Evolutionary conservation across 2,797 vertebrate genomes (phyloP), one percentile per base, ranked within the genome.

Genomic region (Balearica regulorum): DNA sequence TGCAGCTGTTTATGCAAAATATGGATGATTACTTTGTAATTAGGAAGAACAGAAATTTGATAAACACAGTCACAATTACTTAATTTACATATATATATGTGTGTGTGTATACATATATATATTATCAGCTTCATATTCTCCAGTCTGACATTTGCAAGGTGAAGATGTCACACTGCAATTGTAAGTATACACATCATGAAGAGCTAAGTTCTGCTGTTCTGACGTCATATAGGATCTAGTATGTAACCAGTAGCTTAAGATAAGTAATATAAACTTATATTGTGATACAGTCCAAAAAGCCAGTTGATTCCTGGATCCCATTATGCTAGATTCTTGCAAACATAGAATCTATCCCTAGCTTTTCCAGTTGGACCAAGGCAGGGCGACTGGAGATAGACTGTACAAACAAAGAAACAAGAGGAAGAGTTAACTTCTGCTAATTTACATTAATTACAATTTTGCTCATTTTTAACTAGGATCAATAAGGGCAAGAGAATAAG

Each of bases 1-100:
- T 83, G n/a, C 33, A 90, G 14, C 29, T 80, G 20, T 53, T 96
- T 92, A 91, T 81, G 82, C 18, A 93, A 93, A 96, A 91, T 75
- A 55, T 0, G 4, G 51, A 58, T 83, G 65, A 92, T n/a, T 20
- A 77, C 37, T 89, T 95, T 81, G 55, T 91, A 87, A 94, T 81
- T 94, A 79, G 76, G 66, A 82, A 70, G 44, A 69, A 64, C 46
- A 70, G 41, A 76, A 94, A 78, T 75, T 75, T 92, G 43, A 75
- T 90, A 82, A 90, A 60, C 37, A 53, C 13, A 64, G 10, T 33
- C 73, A 89, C 31, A 92, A 70, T 78, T 87, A 54, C 22, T 90
- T 89, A 13, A 80, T 92, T 83, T 89, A 31, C 37, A 61, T 54
- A 49, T 64, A 25, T 41, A 13, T 24, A 0, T 12, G 0, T 54